Base-by-base conservation (phyloP, 2,888 invertebrate genomes). In the Leptinotarsa tumamoca region DNA sequence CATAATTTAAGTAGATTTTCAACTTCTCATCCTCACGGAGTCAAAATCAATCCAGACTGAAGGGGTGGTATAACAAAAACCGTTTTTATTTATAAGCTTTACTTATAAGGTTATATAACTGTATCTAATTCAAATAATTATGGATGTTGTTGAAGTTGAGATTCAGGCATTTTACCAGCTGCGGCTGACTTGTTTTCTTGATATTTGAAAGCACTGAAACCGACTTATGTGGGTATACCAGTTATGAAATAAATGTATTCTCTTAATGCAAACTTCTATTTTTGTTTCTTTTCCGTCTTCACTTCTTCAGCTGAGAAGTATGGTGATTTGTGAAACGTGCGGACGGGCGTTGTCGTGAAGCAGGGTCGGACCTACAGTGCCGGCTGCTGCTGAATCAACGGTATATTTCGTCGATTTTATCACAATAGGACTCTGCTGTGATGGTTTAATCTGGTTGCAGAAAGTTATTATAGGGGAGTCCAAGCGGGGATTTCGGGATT, bases 231-330 rank as follows among this genome's bases (percentile, higher is more conserved):
- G 43, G 43, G 43, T 81, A 77, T 80, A 79, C 75, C 75, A 79
- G 79, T 78, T 82, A 80, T 83, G 84, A 84, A 86, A 82, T 84
- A 83, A 86, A 85, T 86, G 87, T 87, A 87, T 86, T 87, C 87
- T 87, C 86, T 87, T 86, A 86, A 86, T 85, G 87, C 86, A 86
- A 63, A 63, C 17, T 63, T 18, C 17, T 2, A n/a, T 33, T 17
- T 33, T 43, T 33, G n/a, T 33, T 43, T 33, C 17, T 15, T 61
- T 7, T 43, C 10, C 43, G 43, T 43, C 43, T 43, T 43, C 43
- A 43, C 43, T 43, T 43, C 2, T 7, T 43, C 10, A 10, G 10
- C 10, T 23, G 23, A 23, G 1, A 23, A 23, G 23, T 23, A 23
- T 23, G 23, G 23, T 23, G 23, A 23, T 23, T 23, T 23, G 23